Conservation (phyloP, 2,888 invertebrate species). For the Dasysyrphus tricinctus region DNA sequence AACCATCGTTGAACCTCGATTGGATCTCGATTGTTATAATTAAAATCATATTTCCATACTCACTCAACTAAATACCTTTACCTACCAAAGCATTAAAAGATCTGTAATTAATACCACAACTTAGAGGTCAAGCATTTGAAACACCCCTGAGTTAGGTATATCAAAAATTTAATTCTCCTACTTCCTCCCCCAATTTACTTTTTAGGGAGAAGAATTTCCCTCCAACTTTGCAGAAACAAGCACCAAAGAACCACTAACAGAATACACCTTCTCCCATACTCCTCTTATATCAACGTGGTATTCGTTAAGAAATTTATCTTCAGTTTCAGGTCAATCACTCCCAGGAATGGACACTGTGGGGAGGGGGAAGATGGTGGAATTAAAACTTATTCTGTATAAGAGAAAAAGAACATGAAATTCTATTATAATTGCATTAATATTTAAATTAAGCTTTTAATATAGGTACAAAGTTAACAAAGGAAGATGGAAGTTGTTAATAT, state of each 20-base stretch:
- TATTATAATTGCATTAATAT: neutral
- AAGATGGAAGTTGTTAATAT: no score
- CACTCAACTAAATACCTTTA: neutral
- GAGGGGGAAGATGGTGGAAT: neutral
- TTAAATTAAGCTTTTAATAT: neutral
- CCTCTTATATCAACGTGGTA: conserved; percentile 25
- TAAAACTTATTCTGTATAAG: neutral
- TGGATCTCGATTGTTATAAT: neutral
- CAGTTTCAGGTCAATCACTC: conserved; percentile 24
- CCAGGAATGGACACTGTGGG: neutral
- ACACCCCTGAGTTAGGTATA: neutral
- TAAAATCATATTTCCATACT: neutral
- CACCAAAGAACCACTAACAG: neutral
- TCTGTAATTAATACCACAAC: neutral
- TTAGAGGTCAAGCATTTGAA: neutral
- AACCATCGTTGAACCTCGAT: no score
- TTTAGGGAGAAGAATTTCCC: neutral
- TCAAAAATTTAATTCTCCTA: neutral
- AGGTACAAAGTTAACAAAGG: no score
- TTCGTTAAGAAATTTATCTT: conserved; percentile 44
- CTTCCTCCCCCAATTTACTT: neutral
- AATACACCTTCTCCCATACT: neutral
- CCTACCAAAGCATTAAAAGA: neutral
- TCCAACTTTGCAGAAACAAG: neutral
- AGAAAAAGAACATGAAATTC: neutral